Percentiles rank a stretch among this genome's conserved stretches.
phyloP scores from a whole-genome alignment of 2,113 vertebrate genomes.

The Poecile atricapillus region DNA sequence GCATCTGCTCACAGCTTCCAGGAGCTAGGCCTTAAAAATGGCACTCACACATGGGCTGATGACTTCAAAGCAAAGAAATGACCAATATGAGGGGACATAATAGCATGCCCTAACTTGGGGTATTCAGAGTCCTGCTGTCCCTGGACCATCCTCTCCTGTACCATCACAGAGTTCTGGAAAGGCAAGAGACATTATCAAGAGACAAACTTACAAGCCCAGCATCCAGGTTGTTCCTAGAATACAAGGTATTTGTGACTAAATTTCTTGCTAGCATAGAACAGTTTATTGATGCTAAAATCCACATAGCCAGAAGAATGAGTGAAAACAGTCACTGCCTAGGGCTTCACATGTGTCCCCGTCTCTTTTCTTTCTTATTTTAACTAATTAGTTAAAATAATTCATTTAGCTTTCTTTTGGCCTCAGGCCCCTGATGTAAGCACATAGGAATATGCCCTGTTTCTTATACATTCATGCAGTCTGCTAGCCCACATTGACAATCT shows the following conservation, averaged over 20 bases:
- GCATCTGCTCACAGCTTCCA: not conserved
- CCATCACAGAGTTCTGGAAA: not conserved
- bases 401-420: not conserved
- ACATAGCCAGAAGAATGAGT: not conserved
- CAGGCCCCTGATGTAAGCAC: not conserved
- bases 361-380: not conserved
- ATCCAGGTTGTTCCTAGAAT: not conserved
- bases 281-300: not conserved
- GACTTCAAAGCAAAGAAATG: not conserved
- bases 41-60: rapidly evolving
- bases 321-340: not conserved
- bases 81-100: rapidly evolving
- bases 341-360: not conserved
- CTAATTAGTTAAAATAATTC: not conserved
- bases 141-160: not conserved
- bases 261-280: not conserved
- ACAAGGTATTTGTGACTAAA: not conserved
- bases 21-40: not conserved
- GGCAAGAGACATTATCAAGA: not conserved
- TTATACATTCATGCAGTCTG: not conserved
- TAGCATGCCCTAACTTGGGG: too few species aligned
- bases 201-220: not conserved
- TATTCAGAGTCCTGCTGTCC: not conserved
- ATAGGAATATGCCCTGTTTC: not conserved
- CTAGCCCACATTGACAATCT: not conserved